Conservation (phyloP, 2,113 vertebrate genomes). For the Bujurquina vittata region DNA sequence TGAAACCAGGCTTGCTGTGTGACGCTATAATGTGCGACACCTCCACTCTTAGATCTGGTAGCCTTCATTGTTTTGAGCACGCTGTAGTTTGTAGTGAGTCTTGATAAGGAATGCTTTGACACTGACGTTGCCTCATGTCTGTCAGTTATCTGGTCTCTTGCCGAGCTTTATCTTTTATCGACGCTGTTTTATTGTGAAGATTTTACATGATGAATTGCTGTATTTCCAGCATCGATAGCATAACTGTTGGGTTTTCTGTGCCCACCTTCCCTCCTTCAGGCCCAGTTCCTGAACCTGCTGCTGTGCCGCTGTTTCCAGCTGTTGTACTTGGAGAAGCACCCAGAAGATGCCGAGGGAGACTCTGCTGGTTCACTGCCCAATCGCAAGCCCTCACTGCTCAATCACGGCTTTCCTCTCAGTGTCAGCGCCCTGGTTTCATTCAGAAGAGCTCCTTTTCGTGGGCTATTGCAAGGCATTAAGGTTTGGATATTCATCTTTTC, state of each 20-base stretch:
- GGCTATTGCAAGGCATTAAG: conserved; percentile 70
- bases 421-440: conserved; percentile 94
- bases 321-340: conserved; percentile 86
- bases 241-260: not conserved
- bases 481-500: conserved; percentile 52
- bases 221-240: not conserved
- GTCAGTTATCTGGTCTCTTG: not conserved
- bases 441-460: conserved; percentile 82
- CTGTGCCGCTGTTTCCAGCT: conserved; percentile 96
- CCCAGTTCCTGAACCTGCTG: conserved; percentile 89
- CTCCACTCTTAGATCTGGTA: not conserved
- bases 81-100: not conserved
- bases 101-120: not conserved
- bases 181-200: not conserved
- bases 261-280: conserved; percentile 71
- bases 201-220: not conserved
- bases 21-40: fast-evolving
- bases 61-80: not conserved
- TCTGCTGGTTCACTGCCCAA: conserved; percentile 27
- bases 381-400: conserved; percentile 80
- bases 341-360: conserved; percentile 79
- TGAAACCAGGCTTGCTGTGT: not conserved
- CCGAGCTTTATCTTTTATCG: not conserved
- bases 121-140: not conserved
- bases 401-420: conserved; percentile 89